Evolutionary conservation across 2,113 vertebrate species (phyloP), one percentile per base, ranked within the genome.

Genomic region (Camelus bactrianus): DNA sequence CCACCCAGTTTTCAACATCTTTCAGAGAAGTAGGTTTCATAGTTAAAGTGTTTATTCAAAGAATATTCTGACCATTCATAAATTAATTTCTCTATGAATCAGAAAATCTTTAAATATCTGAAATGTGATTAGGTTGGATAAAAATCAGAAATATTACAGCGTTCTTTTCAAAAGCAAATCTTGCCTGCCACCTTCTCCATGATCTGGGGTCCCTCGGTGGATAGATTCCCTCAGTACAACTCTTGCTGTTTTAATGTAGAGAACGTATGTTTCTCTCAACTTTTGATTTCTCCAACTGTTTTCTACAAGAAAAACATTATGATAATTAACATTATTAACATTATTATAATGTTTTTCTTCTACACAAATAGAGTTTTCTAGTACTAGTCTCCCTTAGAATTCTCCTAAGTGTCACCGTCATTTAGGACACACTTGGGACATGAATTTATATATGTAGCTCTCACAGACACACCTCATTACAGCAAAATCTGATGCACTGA

Each of bases 351-450:
- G 6, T 72, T 65, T 96, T 92, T 82, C 42, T 82, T 64, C 54
- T 75, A 16, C 30, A 56, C 13, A 64, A 60, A 35, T 42, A 30
- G 26, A 28, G 8, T 65, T 84, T 96, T 77, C 70, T n/a, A 52
- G 6, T 72, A 22, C 72, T 89, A 9, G 8, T 81, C 58, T 91
- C 48, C 28, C 8, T 11, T 26, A 58, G 38, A 60, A 30, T 80
- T 60, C 84, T 77, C 35, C 80, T 65, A 73, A 92, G 89, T 65
- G 26, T 93, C 96, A 92, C 42, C 64, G 58, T 82, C 62, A 42
- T 89, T 94, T 64, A 46, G 54, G 73, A 89, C 79, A 84, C 17
- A n/a, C 38, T 24, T 56, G 52, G 76, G 19, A 87, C 83, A 20
- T 89, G 6, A 52, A 82, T 94, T 62, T 81, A 62, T 42, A 1